A percentile compares a stretch with the other conserved stretches of the same genome.
Conservation (phyloP, 2,113 vertebrate species). For the Grammomys dolichurus region DNA sequence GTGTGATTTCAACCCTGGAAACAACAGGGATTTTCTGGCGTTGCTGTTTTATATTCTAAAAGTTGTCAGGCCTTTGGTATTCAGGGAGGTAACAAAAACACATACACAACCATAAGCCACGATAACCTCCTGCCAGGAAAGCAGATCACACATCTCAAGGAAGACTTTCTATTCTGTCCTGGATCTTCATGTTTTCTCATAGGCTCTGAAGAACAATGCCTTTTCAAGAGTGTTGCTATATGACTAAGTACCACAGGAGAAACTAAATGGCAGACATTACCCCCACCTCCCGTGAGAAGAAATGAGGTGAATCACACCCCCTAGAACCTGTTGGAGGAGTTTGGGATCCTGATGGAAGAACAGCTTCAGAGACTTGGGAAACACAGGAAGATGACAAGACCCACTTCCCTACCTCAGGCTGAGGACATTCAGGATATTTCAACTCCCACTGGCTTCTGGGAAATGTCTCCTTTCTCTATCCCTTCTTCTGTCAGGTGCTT, state of each 20-base stretch:
- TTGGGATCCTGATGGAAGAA: slow-evolving; percentile 27
- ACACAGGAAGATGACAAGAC: slow-evolving; percentile 51
- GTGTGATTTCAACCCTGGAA: neutral
- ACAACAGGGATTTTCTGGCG: slow-evolving; percentile 1
- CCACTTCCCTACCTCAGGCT: neutral
- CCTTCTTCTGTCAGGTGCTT: neutral
- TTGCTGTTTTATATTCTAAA: neutral
- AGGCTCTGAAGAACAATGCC: neutral
- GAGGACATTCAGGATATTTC: neutral
- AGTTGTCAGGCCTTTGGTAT: neutral
- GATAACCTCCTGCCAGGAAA: neutral
- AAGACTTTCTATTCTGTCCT: slow-evolving; percentile 30
- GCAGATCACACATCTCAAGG: neutral
- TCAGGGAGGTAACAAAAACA: neutral
- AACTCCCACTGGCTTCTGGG: neutral
- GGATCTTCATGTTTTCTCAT: neutral
- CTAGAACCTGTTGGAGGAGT: slow-evolving; percentile 63
- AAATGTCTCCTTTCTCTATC: neutral
- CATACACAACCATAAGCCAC: neutral
- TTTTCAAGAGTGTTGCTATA: slow-evolving; percentile 16
- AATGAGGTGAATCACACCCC: slow-evolving; percentile 51
- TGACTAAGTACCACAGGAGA: slow-evolving; percentile 5
- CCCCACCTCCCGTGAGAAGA: slow-evolving; percentile 49
- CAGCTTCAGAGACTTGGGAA: slow-evolving; percentile 72
- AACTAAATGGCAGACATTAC: neutral